Evolutionary conservation across 2,797 vertebrate genomes (phyloP).

Genomic region (Eleutherodactylus coqui): DNA sequence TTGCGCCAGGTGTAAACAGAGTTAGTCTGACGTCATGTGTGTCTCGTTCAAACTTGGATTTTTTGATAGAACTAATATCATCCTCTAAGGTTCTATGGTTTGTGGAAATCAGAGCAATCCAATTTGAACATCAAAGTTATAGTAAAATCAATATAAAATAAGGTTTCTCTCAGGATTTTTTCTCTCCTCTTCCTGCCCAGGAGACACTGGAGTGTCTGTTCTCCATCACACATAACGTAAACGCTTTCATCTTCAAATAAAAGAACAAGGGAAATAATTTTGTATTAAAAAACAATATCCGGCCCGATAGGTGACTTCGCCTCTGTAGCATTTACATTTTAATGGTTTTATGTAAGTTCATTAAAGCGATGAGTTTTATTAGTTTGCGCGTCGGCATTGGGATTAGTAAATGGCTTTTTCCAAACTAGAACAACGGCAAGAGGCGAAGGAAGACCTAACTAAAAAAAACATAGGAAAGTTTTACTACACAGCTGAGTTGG

Average conservation of each 20-base stretch:
- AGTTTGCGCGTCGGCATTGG: neutral
- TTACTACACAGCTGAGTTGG: neutral
- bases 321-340: slow-evolving; percentile 28
- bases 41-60: too few relatives aligned
- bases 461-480: neutral
- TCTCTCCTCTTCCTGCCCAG: slow-evolving; percentile 26
- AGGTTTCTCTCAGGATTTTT: slow-evolving; percentile 22
- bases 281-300: neutral
- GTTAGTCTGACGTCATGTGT: too few relatives aligned
- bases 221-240: slow-evolving; percentile 24
- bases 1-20: too few relatives aligned
- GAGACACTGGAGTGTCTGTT: slow-evolving; percentile 12
- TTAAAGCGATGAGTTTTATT: slow-evolving; percentile 14
- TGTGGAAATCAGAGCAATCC: slow-evolving; percentile 57
- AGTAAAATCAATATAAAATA: slow-evolving; percentile 48
- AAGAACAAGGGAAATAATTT: neutral
- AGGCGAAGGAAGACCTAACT: neutral
- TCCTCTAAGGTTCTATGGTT: slow-evolving; percentile 54
- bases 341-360: slow-evolving; percentile 34
- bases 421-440: neutral
- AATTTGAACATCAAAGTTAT: slow-evolving; percentile 49
- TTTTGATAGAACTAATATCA: too few relatives aligned
- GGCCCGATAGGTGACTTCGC: neutral
- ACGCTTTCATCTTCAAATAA: slow-evolving; percentile 55
- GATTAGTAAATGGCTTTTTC: slow-evolving; percentile 19